Evolutionary conservation across 2,113 vertebrate genomes (phyloP).

Genomic region (Odontophorus gujanensis): DNA sequence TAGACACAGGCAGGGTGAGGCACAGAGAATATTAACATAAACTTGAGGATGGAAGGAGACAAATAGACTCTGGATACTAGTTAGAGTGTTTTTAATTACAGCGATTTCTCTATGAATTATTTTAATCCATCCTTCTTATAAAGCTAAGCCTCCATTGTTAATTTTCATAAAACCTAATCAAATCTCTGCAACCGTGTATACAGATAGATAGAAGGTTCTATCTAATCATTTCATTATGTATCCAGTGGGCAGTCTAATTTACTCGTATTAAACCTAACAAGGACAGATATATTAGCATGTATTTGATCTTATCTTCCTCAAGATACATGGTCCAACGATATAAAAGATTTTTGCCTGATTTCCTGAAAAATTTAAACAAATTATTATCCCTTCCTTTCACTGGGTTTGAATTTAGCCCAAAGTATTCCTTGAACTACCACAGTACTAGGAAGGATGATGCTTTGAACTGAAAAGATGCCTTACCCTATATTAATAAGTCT

Average conservation of each 20-base stretch:
- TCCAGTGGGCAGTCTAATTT: slow-evolving; percentile 14
- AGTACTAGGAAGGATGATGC: not conserved
- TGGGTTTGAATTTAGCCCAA: not conserved
- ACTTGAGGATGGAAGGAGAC: not conserved
- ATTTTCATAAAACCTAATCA: slow-evolving; percentile 29
- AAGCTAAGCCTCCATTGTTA: not conserved
- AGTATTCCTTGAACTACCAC: not conserved
- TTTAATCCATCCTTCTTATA: not conserved
- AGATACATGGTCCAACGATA: not conserved
- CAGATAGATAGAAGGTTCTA: slow-evolving; percentile 2
- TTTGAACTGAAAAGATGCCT: not conserved
- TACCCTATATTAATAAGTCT: not conserved
- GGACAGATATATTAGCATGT: not conserved
- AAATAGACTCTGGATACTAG: not conserved
- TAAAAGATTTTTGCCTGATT: not conserved
- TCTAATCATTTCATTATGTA: slow-evolving; percentile 13
- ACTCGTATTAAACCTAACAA: not conserved
- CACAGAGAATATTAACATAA: slow-evolving; percentile 2
- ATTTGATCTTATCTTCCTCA: not conserved
- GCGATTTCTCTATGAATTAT: not conserved
- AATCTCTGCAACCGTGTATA: not conserved
- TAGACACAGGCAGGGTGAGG: not conserved
- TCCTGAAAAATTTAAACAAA: not conserved
- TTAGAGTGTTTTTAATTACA: not conserved
- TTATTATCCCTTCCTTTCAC: not conserved